Evolutionary conservation across 2,888 invertebrate genomes (phyloP).

Genomic region (Automeris io): DNA sequence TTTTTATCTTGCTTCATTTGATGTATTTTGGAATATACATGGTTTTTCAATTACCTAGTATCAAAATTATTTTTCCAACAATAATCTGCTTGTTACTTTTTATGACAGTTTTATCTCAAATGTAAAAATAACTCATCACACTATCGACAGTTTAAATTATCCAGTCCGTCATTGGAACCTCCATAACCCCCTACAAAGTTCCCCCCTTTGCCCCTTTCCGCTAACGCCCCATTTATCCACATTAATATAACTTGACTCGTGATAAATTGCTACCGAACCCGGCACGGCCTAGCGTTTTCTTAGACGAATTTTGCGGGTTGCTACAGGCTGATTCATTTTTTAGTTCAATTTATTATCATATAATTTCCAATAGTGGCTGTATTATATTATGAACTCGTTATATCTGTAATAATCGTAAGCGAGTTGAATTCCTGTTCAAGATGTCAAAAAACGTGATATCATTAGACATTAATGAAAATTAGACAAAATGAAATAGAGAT

Average conservation of each 20-base stretch:
- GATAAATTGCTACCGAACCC: constrained; percentile 71
- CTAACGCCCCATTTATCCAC: constrained; percentile 61
- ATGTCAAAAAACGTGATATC: too few relatives aligned
- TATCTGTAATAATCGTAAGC: too few relatives aligned
- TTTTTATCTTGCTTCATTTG: too few relatives aligned
- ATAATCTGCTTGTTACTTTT: too few relatives aligned
- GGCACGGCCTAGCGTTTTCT: constrained; percentile 62
- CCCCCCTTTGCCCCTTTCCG: constrained; percentile 11
- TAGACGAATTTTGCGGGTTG: constrained; percentile 55
- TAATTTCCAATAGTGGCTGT: background rate
- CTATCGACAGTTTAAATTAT: constrained; percentile 15
- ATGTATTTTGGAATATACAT: too few relatives aligned
- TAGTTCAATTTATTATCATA: background rate
- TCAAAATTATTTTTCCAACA: too few relatives aligned
- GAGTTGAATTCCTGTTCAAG: too few relatives aligned
- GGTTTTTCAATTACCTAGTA: too few relatives aligned
- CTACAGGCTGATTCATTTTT: constrained; percentile 40
- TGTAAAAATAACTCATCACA: constrained; percentile 9
- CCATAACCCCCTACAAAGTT: constrained; percentile 17
- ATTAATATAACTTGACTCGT: constrained; percentile 74
- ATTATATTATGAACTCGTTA: too few relatives aligned
- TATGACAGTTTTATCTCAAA: too few relatives aligned
- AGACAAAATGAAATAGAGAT: too few relatives aligned
- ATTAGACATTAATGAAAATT: too few relatives aligned
- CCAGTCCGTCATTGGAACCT: constrained; percentile 24